A percentile compares a stretch with the other conserved stretches of the same genome.
These are phyloP conservation scores for Andinoacara biseriatus DNA, from an alignment of 2,113 vertebrate genomes.

Conservation along the genomic window DNA sequence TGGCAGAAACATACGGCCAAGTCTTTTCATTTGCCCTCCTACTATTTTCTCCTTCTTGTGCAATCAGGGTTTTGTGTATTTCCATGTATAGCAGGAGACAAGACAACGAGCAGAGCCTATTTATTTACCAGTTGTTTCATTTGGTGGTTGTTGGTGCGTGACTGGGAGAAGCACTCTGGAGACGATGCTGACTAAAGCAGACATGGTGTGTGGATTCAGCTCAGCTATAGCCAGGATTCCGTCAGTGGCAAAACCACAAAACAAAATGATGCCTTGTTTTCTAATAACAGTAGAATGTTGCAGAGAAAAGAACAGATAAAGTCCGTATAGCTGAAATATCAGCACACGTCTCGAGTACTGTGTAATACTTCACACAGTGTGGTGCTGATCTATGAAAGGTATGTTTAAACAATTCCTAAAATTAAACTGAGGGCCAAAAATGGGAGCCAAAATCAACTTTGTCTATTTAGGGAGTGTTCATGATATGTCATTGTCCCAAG, in stretches of 20 bases:
- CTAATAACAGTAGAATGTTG: slow-evolving; percentile 36
- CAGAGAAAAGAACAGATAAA: slow-evolving; percentile 18
- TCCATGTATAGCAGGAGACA: slow-evolving; percentile 55
- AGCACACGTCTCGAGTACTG: background rate
- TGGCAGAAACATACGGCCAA: slow-evolving; percentile 63
- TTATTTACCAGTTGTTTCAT: slow-evolving; percentile 64
- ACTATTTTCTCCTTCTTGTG: slow-evolving; percentile 53
- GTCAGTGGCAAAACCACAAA: slow-evolving; percentile 52
- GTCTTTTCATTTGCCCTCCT: slow-evolving; percentile 64
- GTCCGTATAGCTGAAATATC: background rate
- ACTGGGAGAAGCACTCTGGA: slow-evolving; percentile 52
- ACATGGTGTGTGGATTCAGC: slow-evolving; percentile 37
- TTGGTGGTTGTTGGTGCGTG: slow-evolving; percentile 60
- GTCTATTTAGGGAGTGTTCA: slow-evolving; percentile 1
- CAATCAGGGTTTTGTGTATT: slow-evolving; percentile 59
- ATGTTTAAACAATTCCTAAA: background rate
- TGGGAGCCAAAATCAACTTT: background rate
- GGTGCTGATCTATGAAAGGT: background rate
- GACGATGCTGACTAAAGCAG: slow-evolving; percentile 61
- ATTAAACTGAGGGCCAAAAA: background rate
- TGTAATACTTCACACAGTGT: background rate
- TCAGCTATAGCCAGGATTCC: slow-evolving; percentile 48
- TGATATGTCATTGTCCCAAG: slow-evolving; percentile 10
- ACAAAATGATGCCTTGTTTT: slow-evolving; percentile 47
- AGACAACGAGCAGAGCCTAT: slow-evolving; percentile 59